These are phyloP conservation scores for Cryptocheilus praepositus DNA, from an alignment of 2,888 invertebrate genomes.

Conservation along the genomic window DNA sequence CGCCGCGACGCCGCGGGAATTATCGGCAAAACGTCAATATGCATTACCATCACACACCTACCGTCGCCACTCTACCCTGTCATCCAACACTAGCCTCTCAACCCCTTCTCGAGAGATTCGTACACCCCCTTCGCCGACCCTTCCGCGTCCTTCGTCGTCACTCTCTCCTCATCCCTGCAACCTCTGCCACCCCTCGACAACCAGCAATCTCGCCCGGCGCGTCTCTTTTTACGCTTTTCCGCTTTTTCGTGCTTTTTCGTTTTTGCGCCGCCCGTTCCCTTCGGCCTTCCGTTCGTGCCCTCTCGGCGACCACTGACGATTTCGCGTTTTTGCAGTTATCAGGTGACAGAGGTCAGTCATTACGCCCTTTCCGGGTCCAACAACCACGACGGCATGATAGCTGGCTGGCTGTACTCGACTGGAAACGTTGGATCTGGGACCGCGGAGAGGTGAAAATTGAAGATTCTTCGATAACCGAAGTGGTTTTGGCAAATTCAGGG, in stretches of 20 bases:
- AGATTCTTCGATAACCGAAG: no score
- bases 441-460: neutral
- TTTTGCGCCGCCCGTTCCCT: slow-evolving; percentile 4
- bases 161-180: slow-evolving; percentile 22
- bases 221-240: slow-evolving; percentile 14
- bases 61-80: slow-evolving; percentile 40
- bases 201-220: slow-evolving; percentile 10
- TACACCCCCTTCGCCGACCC: slow-evolving; percentile 5
- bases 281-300: slow-evolving; percentile 8
- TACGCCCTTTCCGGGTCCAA: slow-evolving; percentile 21
- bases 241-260: neutral
- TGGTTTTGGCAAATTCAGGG: no score
- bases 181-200: slow-evolving; percentile 14
- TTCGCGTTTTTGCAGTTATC: slow-evolving; percentile 13
- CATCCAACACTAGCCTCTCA: slow-evolving; percentile 31
- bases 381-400: slow-evolving; percentile 14
- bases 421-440: slow-evolving; percentile 9
- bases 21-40: slow-evolving; percentile 72
- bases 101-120: slow-evolving; percentile 11
- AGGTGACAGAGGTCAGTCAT: slow-evolving; percentile 16
- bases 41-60: slow-evolving; percentile 53
- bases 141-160: slow-evolving; percentile 32
- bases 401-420: neutral
- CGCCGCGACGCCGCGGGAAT: slow-evolving; percentile 59
- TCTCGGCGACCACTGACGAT: slow-evolving; percentile 1